Conservation (phyloP, 2,888 invertebrate species). For the Plebejus melissa region DNA sequence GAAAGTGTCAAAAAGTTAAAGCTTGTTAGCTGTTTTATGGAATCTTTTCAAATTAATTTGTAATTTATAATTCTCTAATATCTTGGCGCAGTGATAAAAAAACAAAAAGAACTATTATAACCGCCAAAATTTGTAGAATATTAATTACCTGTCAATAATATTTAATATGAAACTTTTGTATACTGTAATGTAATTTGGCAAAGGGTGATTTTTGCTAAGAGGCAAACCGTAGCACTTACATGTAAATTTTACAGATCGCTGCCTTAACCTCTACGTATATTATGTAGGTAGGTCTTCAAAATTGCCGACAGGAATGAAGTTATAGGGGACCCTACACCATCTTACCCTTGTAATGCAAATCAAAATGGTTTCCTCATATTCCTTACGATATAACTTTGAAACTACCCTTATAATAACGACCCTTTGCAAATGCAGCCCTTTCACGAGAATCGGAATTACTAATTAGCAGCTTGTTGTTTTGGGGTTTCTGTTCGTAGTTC, state of each 20-base stretch:
- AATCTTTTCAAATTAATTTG: no score
- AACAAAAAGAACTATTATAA: no score
- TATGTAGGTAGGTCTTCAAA: background rate
- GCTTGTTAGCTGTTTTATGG: no score
- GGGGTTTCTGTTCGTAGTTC: background rate
- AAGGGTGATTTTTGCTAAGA: no score
- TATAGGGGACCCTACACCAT: background rate
- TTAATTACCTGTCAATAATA: no score
- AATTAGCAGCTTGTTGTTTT: background rate
- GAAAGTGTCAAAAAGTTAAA: background rate
- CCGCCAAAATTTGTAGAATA: no score
- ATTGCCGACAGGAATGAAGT: no score
- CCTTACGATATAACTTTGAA: background rate
- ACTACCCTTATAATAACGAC: background rate
- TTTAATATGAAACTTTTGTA: no score
- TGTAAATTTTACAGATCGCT: no score
- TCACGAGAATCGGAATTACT: background rate
- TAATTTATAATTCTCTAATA: no score
- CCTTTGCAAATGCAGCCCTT: background rate
- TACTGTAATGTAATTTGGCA: background rate
- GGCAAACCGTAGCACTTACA: no score
- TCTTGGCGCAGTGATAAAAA: no score
- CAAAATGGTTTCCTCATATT: background rate
- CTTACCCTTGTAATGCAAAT: background rate
- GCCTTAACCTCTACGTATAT: background rate